Evolutionary conservation across 2,888 invertebrate species (phyloP).

Genomic region (Chironomus riparius): DNA sequence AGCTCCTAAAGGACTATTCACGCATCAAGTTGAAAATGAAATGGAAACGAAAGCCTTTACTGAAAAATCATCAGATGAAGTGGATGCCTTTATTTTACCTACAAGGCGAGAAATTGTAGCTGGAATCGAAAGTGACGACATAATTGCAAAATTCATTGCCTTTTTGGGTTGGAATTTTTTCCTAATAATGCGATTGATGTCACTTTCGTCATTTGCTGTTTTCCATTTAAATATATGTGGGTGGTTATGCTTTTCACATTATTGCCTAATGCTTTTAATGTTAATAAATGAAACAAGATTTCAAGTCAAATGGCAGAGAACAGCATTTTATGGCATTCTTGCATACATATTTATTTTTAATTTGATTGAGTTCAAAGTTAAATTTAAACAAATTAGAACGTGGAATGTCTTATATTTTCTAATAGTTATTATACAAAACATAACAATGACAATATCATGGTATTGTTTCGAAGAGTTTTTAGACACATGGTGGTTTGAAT

Average conservation of each 20-base stretch:
- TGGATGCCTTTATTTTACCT: conserved; percentile 38
- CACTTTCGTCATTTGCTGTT: conserved; percentile 59
- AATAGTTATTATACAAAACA: conserved; percentile 56
- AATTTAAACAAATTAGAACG: conserved; percentile 60
- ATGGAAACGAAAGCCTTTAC: conserved; percentile 30
- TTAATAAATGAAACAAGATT: conserved; percentile 35
- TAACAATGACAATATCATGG: conserved; percentile 63
- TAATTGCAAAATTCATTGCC: conserved; percentile 56
- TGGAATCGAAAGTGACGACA: conserved; percentile 66
- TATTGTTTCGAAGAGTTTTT: conserved; percentile 45
- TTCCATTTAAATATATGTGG: conserved; percentile 55
- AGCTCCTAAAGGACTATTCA: conserved; percentile 42
- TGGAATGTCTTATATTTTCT: conserved; percentile 61
- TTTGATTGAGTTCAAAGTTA: conserved; percentile 68
- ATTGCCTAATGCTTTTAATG: conserved; percentile 54
- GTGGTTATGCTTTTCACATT: conserved; percentile 54
- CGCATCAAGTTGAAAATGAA: conserved; percentile 38
- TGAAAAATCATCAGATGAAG: conserved; percentile 30
- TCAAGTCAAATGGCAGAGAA: conserved; percentile 35
- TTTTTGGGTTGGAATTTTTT: conserved; percentile 73
- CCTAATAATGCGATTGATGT: conserved; percentile 59
- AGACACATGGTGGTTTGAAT: conserved; percentile 62
- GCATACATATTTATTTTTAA: conserved; percentile 67
- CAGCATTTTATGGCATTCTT: conserved; percentile 58
- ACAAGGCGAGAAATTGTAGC: conserved; percentile 47